phyloP scores from a whole-genome alignment of 2,797 vertebrate species.

The Fringilla coelebs region DNA sequence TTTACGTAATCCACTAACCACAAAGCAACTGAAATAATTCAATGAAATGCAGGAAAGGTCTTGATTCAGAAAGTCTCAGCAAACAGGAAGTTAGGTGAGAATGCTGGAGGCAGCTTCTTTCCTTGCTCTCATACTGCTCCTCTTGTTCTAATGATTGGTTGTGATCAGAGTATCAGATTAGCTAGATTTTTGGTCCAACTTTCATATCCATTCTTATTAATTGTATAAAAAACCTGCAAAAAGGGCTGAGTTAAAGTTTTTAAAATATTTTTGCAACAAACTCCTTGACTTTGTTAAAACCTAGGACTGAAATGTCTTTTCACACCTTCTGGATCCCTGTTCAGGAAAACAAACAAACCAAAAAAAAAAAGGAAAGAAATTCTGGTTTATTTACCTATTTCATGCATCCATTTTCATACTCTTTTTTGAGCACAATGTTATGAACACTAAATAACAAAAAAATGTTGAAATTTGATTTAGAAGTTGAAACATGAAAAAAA shows the following conservation, averaged over 20 bases:
- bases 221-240: not conserved
- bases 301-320: not conserved
- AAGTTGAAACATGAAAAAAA: not conserved
- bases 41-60: not conserved
- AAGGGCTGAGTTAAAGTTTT: not conserved
- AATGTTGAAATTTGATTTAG: not conserved
- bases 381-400: not conserved
- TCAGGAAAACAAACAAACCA: not conserved
- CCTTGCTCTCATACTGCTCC: not conserved
- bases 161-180: not conserved
- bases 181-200: not conserved
- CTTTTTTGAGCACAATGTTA: not conserved
- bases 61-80: not conserved
- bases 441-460: not conserved
- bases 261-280: not conserved
- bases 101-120: not conserved
- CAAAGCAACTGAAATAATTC: not conserved
- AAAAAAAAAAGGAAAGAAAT: not conserved
- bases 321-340: not conserved
- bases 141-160: not conserved
- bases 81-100: not conserved
- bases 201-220: not conserved
- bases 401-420: not conserved
- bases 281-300: not conserved
- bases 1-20: not conserved